Evolutionary conservation across 2,113 vertebrate species (phyloP).

Genomic region (Vimba vimba): DNA sequence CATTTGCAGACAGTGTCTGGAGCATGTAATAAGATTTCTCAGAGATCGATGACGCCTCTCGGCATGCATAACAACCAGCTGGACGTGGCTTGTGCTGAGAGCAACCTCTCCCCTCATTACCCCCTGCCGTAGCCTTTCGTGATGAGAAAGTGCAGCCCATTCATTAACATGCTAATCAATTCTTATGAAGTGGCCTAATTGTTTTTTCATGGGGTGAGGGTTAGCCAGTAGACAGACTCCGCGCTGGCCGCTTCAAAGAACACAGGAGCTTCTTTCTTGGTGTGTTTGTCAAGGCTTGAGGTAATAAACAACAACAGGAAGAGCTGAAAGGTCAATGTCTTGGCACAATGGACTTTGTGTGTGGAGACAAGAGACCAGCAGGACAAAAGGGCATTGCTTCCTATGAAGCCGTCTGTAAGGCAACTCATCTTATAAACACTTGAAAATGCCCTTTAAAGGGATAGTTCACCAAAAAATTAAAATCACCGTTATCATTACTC

Average conservation of each 20-base stretch:
- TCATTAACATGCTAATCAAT: conserved; percentile 60
- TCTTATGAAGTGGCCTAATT: conserved; percentile 58
- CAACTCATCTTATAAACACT: conserved; percentile 1
- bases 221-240: conserved; percentile 38
- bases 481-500: background rate
- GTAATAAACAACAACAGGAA: conserved; percentile 42
- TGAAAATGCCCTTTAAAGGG: conserved; percentile 23
- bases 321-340: conserved; percentile 27
- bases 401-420: conserved; percentile 7
- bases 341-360: conserved; percentile 2
- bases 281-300: conserved; percentile 12
- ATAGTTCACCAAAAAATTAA: conserved; percentile 9
- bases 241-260: background rate
- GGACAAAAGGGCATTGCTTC: conserved; percentile 22
- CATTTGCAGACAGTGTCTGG: conserved; percentile 47
- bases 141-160: conserved; percentile 53
- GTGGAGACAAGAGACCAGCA: conserved; percentile 12
- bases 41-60: conserved; percentile 49
- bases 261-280: background rate
- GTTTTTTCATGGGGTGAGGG: conserved; percentile 49
- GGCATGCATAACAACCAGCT: conserved; percentile 52
- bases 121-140: conserved; percentile 49
- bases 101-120: conserved; percentile 48
- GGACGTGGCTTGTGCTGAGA: conserved; percentile 33
- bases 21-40: conserved; percentile 60